Evolutionary conservation across 1,140 invertebrate species (phyloP).

Genomic region (Heliconius hermathena): DNA sequence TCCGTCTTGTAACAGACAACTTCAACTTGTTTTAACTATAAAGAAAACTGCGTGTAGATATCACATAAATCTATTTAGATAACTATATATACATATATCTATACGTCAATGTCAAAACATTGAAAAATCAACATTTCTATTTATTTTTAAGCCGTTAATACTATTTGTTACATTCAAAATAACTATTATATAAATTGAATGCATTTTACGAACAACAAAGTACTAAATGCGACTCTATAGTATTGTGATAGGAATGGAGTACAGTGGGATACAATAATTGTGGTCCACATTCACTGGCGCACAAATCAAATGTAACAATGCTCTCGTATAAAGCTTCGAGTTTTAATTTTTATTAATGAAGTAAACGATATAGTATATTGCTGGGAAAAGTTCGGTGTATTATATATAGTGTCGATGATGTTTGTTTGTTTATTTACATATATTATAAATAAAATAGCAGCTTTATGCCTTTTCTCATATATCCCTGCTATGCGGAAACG

Average conservation of each 20-base stretch:
- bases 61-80: neutral
- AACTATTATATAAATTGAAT: conserved; percentile 38
- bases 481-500: too few species aligned
- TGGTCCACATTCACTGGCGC: conserved; percentile 61
- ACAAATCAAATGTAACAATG: conserved; percentile 74
- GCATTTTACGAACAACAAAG: conserved; percentile 18
- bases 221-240: conserved; percentile 42
- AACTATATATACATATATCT: neutral
- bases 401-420: neutral
- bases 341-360: conserved; percentile 77
- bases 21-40: neutral
- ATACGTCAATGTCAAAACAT: conserved; percentile 51
- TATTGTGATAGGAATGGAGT: conserved; percentile 42
- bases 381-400: conserved; percentile 48
- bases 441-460: too few species aligned
- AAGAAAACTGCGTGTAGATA: neutral
- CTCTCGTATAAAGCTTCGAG: conserved; percentile 63
- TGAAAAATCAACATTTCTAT: conserved; percentile 57
- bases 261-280: conserved; percentile 48
- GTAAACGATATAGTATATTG: conserved; percentile 67
- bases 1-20: neutral
- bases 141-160: conserved; percentile 56
- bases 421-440: too few species aligned
- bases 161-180: conserved; percentile 41
- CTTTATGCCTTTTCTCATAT: too few species aligned